Evolutionary conservation across 1,140 invertebrate genomes (phyloP).

Genomic region (Oncopodura yosiiana): DNA sequence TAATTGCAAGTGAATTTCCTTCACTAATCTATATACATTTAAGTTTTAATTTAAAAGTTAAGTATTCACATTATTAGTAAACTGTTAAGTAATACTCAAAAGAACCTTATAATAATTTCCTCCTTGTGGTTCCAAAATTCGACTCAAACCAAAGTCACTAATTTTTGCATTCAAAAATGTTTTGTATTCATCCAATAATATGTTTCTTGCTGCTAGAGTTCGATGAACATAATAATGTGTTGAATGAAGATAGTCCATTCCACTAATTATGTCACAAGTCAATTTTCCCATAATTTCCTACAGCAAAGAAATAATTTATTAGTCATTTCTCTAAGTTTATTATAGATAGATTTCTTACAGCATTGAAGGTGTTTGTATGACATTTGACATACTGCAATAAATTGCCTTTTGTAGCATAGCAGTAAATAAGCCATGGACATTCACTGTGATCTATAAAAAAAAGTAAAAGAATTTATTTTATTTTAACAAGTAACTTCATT

Average conservation of each 20-base stretch:
- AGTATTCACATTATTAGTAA: too few species aligned
- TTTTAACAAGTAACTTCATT: too few species aligned
- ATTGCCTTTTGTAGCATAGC: not conserved
- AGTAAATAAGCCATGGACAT: slow-evolving; percentile 3
- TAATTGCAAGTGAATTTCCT: slow-evolving; percentile 5
- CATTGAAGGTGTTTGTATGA: not conserved
- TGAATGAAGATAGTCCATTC: slow-evolving; percentile 14
- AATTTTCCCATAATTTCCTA: slow-evolving; percentile 6
- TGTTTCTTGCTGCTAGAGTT: slow-evolving; percentile 15
- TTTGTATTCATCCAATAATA: slow-evolving; percentile 3
- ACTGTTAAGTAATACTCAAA: too few species aligned
- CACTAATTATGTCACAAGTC: slow-evolving; percentile 1
- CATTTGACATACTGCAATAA: slow-evolving; percentile 3
- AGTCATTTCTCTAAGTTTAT: too few species aligned
- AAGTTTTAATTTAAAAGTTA: too few species aligned
- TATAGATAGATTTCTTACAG: not conserved
- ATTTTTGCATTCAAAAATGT: slow-evolving; percentile 10
- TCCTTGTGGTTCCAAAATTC: slow-evolving; percentile 1
- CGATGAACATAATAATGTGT: slow-evolving; percentile 10
- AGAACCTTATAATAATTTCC: slow-evolving; percentile 16
- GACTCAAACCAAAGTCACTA: slow-evolving; percentile 8
- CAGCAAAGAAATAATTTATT: not conserved
- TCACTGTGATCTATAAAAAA: not conserved
- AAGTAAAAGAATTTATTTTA: not conserved
- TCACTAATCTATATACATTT: not conserved